Evolutionary conservation across 2,797 vertebrate species (phyloP).

Genomic region (Neopelma chrysocephalum): DNA sequence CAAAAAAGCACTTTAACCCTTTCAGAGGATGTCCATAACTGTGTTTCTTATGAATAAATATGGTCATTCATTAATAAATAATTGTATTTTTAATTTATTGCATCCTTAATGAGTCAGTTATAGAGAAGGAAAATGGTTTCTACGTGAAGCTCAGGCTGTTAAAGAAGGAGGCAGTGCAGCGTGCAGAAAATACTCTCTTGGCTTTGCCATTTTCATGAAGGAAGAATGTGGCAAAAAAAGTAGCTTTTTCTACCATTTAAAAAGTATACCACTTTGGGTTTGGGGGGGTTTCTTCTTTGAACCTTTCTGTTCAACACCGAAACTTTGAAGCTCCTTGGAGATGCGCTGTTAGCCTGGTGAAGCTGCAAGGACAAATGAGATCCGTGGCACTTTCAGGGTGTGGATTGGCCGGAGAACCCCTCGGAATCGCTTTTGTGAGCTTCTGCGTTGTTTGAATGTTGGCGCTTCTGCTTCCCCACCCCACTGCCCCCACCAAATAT

Average conservation of each 20-base stretch:
- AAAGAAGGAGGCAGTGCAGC: neutral
- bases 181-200: neutral
- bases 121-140: neutral
- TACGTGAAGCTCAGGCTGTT: neutral
- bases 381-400: neutral
- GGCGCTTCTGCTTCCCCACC: neutral
- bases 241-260: neutral
- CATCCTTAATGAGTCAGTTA: neutral
- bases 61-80: neutral
- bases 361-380: neutral
- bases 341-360: neutral
- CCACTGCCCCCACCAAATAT: fast-evolving
- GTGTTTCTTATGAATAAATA: neutral
- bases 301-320: neutral
- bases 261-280: neutral
- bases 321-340: neutral
- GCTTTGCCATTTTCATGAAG: neutral
- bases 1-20: neutral
- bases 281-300: neutral
- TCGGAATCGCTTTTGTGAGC: neutral
- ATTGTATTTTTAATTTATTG: neutral
- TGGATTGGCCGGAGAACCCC: neutral
- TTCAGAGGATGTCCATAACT: neutral
- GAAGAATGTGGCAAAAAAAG: neutral
- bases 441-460: neutral